Conservation (phyloP, 2,888 invertebrate species). For the Branchipolynoe longqiensis region DNA sequence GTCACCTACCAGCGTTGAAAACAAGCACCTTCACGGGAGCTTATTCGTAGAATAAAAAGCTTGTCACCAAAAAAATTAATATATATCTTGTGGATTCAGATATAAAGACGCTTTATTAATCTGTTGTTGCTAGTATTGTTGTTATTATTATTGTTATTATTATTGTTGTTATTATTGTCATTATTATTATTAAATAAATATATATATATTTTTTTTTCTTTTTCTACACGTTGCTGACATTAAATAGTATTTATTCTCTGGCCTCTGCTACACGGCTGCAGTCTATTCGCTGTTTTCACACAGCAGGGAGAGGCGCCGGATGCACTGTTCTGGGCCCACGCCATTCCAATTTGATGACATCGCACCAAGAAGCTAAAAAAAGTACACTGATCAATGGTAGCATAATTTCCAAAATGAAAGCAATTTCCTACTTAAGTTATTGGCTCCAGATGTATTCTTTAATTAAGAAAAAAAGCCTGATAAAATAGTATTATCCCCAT, state of each 20-base stretch:
- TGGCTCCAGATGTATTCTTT: neutral
- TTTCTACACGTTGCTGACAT: constrained; percentile 8
- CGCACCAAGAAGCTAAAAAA: neutral
- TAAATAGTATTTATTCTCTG: constrained; percentile 34
- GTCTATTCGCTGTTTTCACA: neutral
- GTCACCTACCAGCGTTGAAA: too few species aligned
- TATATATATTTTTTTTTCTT: too few species aligned
- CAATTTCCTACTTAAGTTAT: neutral
- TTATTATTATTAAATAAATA: too few species aligned
- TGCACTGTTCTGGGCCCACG: neutral
- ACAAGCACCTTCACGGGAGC: too few species aligned
- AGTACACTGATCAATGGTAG: neutral
- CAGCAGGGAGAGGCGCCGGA: neutral
- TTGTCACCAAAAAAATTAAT: too few species aligned
- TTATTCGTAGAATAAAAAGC: too few species aligned
- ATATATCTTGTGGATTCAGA: constrained; percentile 2
- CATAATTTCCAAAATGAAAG: neutral
- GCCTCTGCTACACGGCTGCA: constrained; percentile 19
- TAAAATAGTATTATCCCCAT: too few species aligned
- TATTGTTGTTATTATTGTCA: too few species aligned
- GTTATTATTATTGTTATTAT: too few species aligned
- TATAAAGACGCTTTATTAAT: neutral
- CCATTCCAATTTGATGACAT: neutral
- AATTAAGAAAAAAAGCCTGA: too few species aligned
- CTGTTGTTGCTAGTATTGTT: too few species aligned